Evolutionary conservation across 2,888 invertebrate genomes (phyloP), one percentile per base, ranked within the genome.

Genomic region (Limnephilus lunatus): DNA sequence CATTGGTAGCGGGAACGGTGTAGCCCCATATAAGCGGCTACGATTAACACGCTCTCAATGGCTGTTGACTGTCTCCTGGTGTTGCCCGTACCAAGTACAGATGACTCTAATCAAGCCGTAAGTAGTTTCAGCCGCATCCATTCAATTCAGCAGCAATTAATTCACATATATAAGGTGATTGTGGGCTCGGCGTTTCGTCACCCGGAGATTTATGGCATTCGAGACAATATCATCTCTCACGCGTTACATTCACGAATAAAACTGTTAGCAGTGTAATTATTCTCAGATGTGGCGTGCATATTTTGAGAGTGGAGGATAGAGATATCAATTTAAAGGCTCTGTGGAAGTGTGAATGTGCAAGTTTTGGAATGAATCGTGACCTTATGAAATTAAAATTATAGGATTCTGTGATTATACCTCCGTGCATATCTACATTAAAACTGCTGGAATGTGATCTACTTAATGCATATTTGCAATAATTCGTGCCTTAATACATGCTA

Each of bases 21-120:
- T 86, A 86, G 25, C n/a, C 30, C 86, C 86, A 39, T 86, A 48
- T 86, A 86, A 68, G 85, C n/a, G n/a, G 87, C 68, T 90, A 44
- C 68, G 90, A 86, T 92, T 92, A 92, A 90, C 92, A 86, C 86
- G 87, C 92, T 90, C 85, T 92, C 92, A 92, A 92, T 92, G 92
- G 92, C 30, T 80, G 92, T 86, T 86, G 19, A 31, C 82, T 90
- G 92, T 92, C 92, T 53, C 86, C 91, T 25, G 86, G 39, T n/a
- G 44, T 86, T 48, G 86, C 39, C 44, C 35, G 83, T 32, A 35
- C 83, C 83, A n/a, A 83, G 19, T 35, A 35, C 83, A 48, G 86
- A 86, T 86, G 86, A 86, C 48, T 39, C 86, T 86, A 86, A 86
- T 86, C 86, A 86, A 86, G 86, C 86, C 86, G 44, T 86, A 86